Base-by-base conservation (phyloP, 2,797 vertebrate genomes). In the Podarcis lilfordi region DNA sequence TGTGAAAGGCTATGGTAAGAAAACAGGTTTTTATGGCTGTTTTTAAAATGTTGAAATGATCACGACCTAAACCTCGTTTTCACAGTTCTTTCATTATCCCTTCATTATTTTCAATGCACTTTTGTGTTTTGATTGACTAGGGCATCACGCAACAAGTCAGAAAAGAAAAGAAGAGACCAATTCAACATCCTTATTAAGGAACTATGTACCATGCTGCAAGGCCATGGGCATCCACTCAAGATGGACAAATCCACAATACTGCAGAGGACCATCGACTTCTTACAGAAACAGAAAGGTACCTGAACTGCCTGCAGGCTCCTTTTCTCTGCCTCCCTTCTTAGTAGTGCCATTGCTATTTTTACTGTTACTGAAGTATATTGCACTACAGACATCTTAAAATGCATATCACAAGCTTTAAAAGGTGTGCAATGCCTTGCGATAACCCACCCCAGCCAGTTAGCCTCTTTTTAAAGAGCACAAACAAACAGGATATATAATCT, bases 221-320 rank as follows among this genome's bases (percentile, higher is more conserved):
- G 96, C n/a, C 97, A 98, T 0, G 98, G 98, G 21, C 97, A 98
- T 92, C 97, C 98, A 2, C 95, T 96, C 92, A 98, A 98, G 95
- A 98, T 97, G 98, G 98, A 98, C 94, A 98, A 98, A 95, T 98
- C 97, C 88, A 98, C 97, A 83, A 98, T 98, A 93, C 92, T 98
- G 88, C 97, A 98, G 94, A 97, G 96, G 92, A 98, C 98, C 79
- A 98, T 98, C 0, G 97, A 98, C 95, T 97, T 98, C 95, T 92
- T 98, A 92, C 97, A 98, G 96, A 98, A 98, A 88, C 97, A 98
- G 91, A 97, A 98, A 98, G 99, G 98, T 99, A 93, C 78, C 40
- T 45, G 29, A 40, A 27, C 17, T 0, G 0, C 10, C 2, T 2
- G 29, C 27, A 4, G n/a, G 0, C 32, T 35, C 13, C 11, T 45